A percentile compares a stretch with the other conserved stretches of the same genome.
Conservation (phyloP, 2,888 invertebrate genomes). For the Drosophila macrospina region DNA sequence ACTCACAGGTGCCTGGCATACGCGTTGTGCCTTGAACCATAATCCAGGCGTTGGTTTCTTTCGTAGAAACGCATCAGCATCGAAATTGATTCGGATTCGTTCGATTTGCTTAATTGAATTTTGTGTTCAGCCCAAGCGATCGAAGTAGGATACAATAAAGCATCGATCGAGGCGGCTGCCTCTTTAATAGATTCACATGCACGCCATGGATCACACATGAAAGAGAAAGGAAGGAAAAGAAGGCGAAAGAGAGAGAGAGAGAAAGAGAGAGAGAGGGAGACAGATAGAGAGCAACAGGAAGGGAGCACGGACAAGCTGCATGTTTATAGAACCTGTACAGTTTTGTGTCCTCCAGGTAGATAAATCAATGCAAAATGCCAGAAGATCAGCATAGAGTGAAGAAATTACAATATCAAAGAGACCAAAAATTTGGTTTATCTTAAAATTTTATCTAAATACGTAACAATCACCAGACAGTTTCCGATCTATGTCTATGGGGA, state of each 20-base stretch:
- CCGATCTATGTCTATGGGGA: too few relatives aligned
- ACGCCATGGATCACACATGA: conserved; percentile 39
- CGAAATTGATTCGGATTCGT: conserved; percentile 67
- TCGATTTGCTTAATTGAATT: conserved; percentile 81
- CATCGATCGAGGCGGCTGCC: conserved; percentile 51
- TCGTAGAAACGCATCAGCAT: conserved; percentile 68
- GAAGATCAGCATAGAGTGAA: background rate
- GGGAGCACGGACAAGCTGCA: background rate
- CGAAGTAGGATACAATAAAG: conserved; percentile 10
- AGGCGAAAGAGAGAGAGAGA: background rate
- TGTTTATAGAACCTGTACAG: background rate
- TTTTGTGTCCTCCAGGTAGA: background rate
- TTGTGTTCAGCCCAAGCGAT: conserved; percentile 33
- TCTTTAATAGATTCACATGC: conserved; percentile 75
- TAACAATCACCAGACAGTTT: too few relatives aligned
- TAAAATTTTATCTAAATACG: too few relatives aligned
- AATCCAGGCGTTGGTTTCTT: conserved; percentile 47
- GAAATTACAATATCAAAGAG: too few relatives aligned
- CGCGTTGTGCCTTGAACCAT: conserved; percentile 4
- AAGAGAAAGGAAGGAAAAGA: background rate
- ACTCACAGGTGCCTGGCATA: conserved; percentile 60
- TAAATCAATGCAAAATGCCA: conserved; percentile 8
- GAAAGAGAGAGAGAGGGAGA: background rate
- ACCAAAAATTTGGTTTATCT: too few relatives aligned
- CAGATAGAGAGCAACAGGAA: background rate